Evolutionary conservation across 2,888 invertebrate genomes (phyloP).

Genomic region (Vanessa cardui): DNA sequence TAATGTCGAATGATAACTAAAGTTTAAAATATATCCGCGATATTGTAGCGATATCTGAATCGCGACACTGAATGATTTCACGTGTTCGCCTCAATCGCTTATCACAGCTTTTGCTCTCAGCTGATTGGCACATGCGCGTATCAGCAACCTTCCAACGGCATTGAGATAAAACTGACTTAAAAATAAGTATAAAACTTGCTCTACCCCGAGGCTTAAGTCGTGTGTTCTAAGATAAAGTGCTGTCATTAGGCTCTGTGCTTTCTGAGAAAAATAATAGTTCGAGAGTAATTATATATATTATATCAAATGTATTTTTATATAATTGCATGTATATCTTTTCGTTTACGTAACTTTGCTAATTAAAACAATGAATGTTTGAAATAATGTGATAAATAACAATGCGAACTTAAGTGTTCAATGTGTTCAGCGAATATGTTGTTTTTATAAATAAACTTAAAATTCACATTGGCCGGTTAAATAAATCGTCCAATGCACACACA

Average conservation of each 20-base stretch:
- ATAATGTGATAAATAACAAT: background rate
- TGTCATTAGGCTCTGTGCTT: constrained; percentile 19
- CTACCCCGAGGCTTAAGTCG: constrained; percentile 17
- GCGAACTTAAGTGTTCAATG: no score
- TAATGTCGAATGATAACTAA: constrained; percentile 6
- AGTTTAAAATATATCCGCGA: constrained; percentile 20
- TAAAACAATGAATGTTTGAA: no score
- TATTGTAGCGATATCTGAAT: constrained; percentile 25
- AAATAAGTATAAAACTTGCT: constrained; percentile 29
- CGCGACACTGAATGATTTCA: constrained; percentile 30
- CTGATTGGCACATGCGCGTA: constrained; percentile 35
- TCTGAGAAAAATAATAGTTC: constrained; percentile 3
- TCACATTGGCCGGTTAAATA: constrained; percentile 8
- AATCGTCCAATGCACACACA: constrained; percentile 11
- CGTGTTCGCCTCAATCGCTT: constrained; percentile 25
- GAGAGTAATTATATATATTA: background rate
- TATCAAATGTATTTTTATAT: no score
- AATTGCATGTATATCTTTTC: no score
- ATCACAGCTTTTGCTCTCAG: constrained; percentile 33
- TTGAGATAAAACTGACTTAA: constrained; percentile 35
- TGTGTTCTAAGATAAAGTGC: constrained; percentile 29
- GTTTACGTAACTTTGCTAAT: no score
- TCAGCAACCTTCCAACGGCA: constrained; percentile 31
- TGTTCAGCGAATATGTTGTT: background rate
- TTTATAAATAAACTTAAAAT: background rate